Evolutionary conservation across 1,140 invertebrate genomes (phyloP), one percentile per base, ranked within the genome.

Genomic region (Bombus cullumanus): DNA sequence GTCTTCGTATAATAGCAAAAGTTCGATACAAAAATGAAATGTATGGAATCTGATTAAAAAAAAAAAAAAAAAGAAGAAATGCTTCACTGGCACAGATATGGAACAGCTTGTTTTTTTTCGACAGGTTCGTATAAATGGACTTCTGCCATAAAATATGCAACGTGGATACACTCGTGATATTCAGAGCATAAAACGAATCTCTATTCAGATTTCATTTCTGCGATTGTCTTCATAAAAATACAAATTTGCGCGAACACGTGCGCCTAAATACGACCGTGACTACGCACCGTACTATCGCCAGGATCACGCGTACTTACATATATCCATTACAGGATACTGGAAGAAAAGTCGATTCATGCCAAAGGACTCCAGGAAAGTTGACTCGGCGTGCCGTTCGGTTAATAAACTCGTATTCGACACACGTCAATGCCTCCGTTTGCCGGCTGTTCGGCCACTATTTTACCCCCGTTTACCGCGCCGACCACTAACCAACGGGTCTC

Each of bases 401-500:
- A 72, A 72, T 79, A 72, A 84, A 72, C 25, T 34, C 31, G 37
- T 15, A 31, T 43, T 22, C 37, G 74, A 57, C 18, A 18, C 47
- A 41, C 76, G 53, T 37, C 39, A 39, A 47, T 79, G 83, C 5
- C 43, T 84, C 34, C 66, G 53, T 47, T 28, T 15, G n/a, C 53
- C 22, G 31, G 15, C n/a, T 59, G 66, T 79, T 84, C 75, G 64
- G n/a, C 62, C 59, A 47, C 53, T 80, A 72, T 84, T 84, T 79
- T 84, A 84, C 66, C 75, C 75, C 66, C 74, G 82, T 79, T 84
- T 57, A 71, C 75, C 75, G n/a, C 53, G 75, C 47, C 37, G 79
- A 84, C 75, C 82, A n/a, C 37, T 80, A 79, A 84, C 76, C 57
- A 41, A n/a, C 69, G 66, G 39, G 39, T 39, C 78, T 73, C 53